These are phyloP conservation scores for Patiria pectinifera DNA, from an alignment of 53 echinoderm and acorn worm genomes.

Conservation along the genomic window DNA sequence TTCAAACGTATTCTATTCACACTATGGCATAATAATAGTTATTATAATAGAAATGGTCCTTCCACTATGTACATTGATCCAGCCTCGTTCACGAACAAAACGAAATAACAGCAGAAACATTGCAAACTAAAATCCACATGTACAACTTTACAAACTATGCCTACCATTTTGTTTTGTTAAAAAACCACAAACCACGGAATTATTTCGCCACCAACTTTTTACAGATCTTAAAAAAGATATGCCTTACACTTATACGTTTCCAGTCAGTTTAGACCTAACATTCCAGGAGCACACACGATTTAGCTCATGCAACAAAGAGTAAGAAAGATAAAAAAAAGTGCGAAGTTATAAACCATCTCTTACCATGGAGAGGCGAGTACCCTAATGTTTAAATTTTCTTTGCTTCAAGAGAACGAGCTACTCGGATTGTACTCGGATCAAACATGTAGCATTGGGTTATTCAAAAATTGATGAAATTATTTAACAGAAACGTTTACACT, in stretches of 20 bases:
- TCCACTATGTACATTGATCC: conserved; percentile 50
- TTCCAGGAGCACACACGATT: background rate
- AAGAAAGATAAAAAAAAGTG: too few species aligned
- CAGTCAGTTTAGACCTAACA: background rate
- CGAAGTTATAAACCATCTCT: too few species aligned
- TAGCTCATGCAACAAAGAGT: background rate
- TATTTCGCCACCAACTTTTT: background rate
- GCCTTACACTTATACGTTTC: background rate
- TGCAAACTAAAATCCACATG: background rate
- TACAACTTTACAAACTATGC: background rate
- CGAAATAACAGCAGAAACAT: background rate
- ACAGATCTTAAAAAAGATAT: background rate
- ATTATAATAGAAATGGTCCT: background rate
- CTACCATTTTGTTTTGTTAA: background rate
- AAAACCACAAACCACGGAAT: background rate
- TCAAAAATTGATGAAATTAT: too few species aligned
- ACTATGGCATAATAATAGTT: background rate
- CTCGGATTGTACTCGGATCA: too few species aligned
- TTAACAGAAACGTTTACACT: too few species aligned
- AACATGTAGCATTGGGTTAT: too few species aligned
- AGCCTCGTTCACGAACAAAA: conserved; percentile 30
- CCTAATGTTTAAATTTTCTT: too few species aligned
- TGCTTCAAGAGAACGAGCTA: too few species aligned
- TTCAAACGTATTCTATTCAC: background rate
- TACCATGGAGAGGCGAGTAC: too few species aligned